These are phyloP conservation scores for Galerucella calmariensis DNA, from an alignment of 2,888 invertebrate species.

Conservation along the genomic window DNA sequence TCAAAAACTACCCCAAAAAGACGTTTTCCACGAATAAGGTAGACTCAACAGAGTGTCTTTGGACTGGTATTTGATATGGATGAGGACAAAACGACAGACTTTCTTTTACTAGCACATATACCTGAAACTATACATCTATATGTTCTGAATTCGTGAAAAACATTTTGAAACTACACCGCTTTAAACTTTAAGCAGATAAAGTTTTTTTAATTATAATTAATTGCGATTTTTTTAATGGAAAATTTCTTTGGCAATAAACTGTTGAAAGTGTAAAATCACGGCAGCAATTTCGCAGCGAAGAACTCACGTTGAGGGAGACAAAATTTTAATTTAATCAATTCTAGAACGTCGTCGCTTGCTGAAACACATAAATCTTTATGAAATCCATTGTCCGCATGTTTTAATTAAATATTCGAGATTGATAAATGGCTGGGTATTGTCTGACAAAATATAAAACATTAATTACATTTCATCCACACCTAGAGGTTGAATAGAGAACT, in stretches of 20 bases:
- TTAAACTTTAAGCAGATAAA: too few relatives aligned
- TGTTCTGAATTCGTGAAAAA: too few relatives aligned
- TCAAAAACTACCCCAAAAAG: too few relatives aligned
- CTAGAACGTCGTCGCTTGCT: slow-evolving; percentile 59
- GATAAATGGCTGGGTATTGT: slow-evolving; percentile 65
- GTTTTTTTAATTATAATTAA: too few relatives aligned
- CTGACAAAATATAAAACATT: slow-evolving; percentile 65
- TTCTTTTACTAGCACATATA: too few relatives aligned
- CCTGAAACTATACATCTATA: too few relatives aligned
- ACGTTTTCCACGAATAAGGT: too few relatives aligned
- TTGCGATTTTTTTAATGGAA: neutral
- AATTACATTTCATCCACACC: slow-evolving; percentile 60
- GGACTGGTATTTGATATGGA: too few relatives aligned
- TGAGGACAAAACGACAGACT: too few relatives aligned
- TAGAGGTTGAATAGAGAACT: slow-evolving; percentile 48
- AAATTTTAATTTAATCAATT: slow-evolving; percentile 65
- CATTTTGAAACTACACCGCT: too few relatives aligned
- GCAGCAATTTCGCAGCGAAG: slow-evolving; percentile 47
- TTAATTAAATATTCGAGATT: slow-evolving; percentile 67
- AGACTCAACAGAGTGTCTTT: too few relatives aligned
- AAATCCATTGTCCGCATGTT: slow-evolving; percentile 66
- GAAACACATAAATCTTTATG: slow-evolving; percentile 65
- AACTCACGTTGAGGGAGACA: slow-evolving; percentile 56
- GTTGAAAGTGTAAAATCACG: slow-evolving; percentile 25
- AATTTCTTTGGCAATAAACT: neutral